These are phyloP conservation scores for Poeciliopsis paucimaculata DNA, from an alignment of 2,797 vertebrate genomes.

Conservation along the genomic window DNA sequence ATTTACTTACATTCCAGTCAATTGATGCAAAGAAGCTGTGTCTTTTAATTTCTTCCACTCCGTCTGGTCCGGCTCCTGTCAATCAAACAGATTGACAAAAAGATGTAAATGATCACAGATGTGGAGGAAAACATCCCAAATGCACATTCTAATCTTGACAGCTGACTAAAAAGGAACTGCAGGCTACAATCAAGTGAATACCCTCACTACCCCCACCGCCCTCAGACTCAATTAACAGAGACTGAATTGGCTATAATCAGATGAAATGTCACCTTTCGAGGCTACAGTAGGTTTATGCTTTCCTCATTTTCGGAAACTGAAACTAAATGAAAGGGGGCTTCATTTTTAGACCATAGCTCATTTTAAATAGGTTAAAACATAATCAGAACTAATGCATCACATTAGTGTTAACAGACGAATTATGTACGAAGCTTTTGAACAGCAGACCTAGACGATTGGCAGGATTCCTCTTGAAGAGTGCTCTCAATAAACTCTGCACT, in stretches of 20 bases:
- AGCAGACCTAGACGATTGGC: slow-evolving; percentile 90
- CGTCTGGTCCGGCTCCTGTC: slow-evolving; percentile 84
- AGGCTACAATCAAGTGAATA: not conserved
- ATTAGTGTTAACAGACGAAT: not conserved
- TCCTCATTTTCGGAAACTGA: not conserved
- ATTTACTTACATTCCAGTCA: slow-evolving; percentile 84
- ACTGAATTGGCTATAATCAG: not conserved
- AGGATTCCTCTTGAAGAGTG: slow-evolving; percentile 97
- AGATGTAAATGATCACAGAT: not conserved
- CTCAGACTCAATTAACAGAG: not conserved
- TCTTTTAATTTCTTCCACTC: slow-evolving; percentile 86
- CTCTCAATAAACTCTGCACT: slow-evolving; percentile 93
- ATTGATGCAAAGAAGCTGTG: slow-evolving; percentile 84
- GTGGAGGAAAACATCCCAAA: not conserved
- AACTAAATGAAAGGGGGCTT: not conserved
- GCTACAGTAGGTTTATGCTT: not conserved
- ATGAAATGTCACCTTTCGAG: not conserved
- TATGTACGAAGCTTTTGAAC: not conserved
- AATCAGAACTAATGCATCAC: not conserved
- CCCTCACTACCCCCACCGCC: not conserved
- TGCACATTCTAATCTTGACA: not conserved
- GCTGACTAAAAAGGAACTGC: not conserved
- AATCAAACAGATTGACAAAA: slow-evolving; percentile 34
- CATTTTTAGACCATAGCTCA: not conserved
- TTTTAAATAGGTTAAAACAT: not conserved